A percentile compares a stretch with the other conserved stretches of the same genome.
These are phyloP conservation scores for Pithys albifrons DNA, from an alignment of 2,113 vertebrate species.

Conservation along the genomic window DNA sequence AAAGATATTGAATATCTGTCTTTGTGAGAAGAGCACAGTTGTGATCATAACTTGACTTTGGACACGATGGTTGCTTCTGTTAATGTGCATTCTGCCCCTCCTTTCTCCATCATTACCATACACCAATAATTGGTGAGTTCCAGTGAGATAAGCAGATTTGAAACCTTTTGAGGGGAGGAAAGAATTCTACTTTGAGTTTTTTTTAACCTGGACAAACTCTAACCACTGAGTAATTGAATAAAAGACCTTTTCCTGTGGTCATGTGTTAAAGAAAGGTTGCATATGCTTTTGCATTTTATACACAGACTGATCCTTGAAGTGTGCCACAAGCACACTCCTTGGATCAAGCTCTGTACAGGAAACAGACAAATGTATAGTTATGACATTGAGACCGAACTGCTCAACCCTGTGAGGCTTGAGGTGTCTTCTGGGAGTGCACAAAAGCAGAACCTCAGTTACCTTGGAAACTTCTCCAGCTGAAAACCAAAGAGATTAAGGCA, in stretches of 20 bases:
- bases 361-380: constrained; percentile 57
- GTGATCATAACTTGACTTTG: background rate
- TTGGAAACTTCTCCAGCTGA: constrained; percentile 67
- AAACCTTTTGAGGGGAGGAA: constrained; percentile 2
- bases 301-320: constrained; percentile 6
- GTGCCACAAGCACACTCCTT: background rate
- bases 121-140: background rate
- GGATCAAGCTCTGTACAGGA: background rate
- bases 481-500: constrained; percentile 42
- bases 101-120: background rate
- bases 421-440: constrained; percentile 64
- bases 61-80: background rate
- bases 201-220: background rate
- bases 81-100: background rate
- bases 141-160: background rate
- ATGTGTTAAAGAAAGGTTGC: background rate
- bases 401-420: constrained; percentile 61
- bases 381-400: constrained; percentile 41
- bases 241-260: background rate
- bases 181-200: background rate
- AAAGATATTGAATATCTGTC: background rate
- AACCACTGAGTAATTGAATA: background rate
- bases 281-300: constrained; percentile 25
- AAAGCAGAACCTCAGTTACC: constrained; percentile 69
- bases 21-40: background rate